phyloP scores from a whole-genome alignment of 2,797 vertebrate species.

The Acanthornis magna region DNA sequence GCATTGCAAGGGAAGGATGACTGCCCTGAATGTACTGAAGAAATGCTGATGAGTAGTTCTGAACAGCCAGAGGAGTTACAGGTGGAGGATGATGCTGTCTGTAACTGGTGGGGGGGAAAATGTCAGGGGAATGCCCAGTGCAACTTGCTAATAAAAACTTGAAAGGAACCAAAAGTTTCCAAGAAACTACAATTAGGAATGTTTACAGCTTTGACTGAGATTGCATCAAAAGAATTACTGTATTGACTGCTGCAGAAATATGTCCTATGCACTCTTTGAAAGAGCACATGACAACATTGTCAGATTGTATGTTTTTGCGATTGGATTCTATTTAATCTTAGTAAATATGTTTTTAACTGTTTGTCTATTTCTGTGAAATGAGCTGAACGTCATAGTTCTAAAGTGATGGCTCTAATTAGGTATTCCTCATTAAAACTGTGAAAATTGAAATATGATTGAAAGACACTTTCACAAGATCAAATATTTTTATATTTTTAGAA shows the following conservation, averaged over 20 bases:
- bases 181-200: conserved; percentile 53
- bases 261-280: conserved; percentile 72
- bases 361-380: conserved; percentile 52
- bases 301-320: conserved; percentile 63
- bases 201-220: conserved; percentile 65
- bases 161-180: conserved; percentile 66
- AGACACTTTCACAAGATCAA: conserved; percentile 37
- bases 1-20: conserved; percentile 17
- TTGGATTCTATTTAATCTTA: conserved; percentile 61
- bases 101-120: not conserved
- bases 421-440: conserved; percentile 61
- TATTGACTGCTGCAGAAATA: conserved; percentile 67
- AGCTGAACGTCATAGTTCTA: conserved; percentile 24
- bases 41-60: not conserved
- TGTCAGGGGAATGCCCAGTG: conserved; percentile 31
- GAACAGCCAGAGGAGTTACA: not conserved
- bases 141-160: conserved; percentile 67
- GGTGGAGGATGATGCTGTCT: not conserved
- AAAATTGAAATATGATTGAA: conserved; percentile 57
- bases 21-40: conserved; percentile 24
- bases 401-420: conserved; percentile 39
- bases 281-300: conserved; percentile 67
- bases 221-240: conserved; percentile 47
- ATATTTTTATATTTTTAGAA: conserved; percentile 72
- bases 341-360: conserved; percentile 55